phyloP scores from a whole-genome alignment of 2,797 vertebrate species.

The Pristis pectinata region DNA sequence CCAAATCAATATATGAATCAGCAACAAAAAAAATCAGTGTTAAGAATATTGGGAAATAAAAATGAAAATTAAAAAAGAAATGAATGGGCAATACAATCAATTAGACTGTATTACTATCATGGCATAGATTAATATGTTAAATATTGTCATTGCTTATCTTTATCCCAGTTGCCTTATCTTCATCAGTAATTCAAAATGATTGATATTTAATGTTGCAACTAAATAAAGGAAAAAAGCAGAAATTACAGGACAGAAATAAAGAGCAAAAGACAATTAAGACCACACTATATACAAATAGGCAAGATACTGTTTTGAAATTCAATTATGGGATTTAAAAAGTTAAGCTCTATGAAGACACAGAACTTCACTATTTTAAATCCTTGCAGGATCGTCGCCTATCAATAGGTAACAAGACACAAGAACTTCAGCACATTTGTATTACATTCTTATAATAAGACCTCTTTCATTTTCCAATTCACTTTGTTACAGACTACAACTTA shows the following conservation, averaged over 20 bases:
- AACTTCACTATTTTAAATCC: constrained; percentile 34
- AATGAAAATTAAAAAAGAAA: background rate
- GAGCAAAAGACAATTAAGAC: background rate
- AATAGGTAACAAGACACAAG: constrained; percentile 20
- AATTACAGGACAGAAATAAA: constrained; percentile 31
- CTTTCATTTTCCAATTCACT: constrained; percentile 63
- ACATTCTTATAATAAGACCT: background rate
- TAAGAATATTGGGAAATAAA: background rate
- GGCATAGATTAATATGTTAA: background rate
- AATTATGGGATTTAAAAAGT: constrained; percentile 29
- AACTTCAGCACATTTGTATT: constrained; percentile 1
- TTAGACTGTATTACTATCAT: background rate
- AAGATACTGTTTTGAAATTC: constrained; percentile 8
- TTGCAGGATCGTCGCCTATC: constrained; percentile 14
- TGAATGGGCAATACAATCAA: background rate
- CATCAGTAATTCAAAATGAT: background rate
- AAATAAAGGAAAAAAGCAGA: background rate
- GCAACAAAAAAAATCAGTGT: constrained; percentile 9
- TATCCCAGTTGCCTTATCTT: background rate
- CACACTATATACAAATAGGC: constrained; percentile 16
- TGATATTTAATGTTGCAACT: background rate
- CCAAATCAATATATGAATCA: background rate
- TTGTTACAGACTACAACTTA: constrained; percentile 65
- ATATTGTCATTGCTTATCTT: background rate
- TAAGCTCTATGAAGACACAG: constrained; percentile 7